These are phyloP conservation scores for Deilephila elpenor DNA, from an alignment of 2,888 invertebrate species.

Conservation along the genomic window DNA sequence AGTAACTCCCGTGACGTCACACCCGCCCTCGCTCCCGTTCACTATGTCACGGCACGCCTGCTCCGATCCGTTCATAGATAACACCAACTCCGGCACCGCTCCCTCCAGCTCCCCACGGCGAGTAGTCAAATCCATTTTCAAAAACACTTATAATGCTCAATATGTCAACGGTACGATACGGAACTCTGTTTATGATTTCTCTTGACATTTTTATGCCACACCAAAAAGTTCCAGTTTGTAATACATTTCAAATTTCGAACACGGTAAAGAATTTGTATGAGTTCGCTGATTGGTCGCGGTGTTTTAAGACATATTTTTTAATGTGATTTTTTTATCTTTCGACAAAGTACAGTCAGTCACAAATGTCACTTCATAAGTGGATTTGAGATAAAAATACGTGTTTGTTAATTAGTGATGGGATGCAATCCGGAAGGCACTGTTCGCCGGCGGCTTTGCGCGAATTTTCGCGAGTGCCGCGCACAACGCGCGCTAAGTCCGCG, in stretches of 20 bases:
- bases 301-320: neutral
- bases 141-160: constrained; percentile 43
- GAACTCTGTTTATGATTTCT: constrained; percentile 47
- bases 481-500: constrained; percentile 76
- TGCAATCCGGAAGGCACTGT: constrained; percentile 41
- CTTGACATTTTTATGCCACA: constrained; percentile 55
- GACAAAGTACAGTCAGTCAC: constrained; percentile 29
- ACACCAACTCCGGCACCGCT: constrained; percentile 47
- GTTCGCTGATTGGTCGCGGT: constrained; percentile 1
- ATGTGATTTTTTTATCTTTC: neutral
- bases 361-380: constrained; percentile 20
- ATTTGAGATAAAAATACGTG: constrained; percentile 6
- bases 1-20: constrained; percentile 67
- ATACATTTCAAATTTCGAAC: constrained; percentile 45
- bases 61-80: constrained; percentile 60
- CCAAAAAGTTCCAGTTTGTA: constrained; percentile 43
- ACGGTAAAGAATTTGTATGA: neutral
- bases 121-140: constrained; percentile 81
- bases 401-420: constrained; percentile 23
- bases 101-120: constrained; percentile 70
- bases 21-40: constrained; percentile 63
- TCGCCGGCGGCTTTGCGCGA: constrained; percentile 50
- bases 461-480: constrained; percentile 58
- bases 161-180: constrained; percentile 34
- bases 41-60: constrained; percentile 64